Evolutionary conservation across 1,140 invertebrate genomes (phyloP).

Genomic region (Hycleus phaleratus): DNA sequence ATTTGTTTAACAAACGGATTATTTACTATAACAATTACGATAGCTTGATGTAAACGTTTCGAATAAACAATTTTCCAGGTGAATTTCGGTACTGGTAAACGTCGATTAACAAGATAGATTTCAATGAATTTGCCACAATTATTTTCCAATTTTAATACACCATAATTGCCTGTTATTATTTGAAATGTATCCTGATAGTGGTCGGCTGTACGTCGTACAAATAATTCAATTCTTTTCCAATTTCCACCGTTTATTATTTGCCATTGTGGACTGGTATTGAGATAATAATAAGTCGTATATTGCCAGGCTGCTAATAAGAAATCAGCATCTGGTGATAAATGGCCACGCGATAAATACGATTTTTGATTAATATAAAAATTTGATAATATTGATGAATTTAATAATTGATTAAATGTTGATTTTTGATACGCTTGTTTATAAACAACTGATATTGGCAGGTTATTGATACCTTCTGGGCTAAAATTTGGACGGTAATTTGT

Average conservation of each 20-base stretch:
- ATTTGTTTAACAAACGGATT: slow-evolving; percentile 39
- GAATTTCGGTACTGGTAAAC: slow-evolving; percentile 43
- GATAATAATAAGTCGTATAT: slow-evolving; percentile 46
- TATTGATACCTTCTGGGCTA: slow-evolving; percentile 28
- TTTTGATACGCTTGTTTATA: slow-evolving; percentile 36
- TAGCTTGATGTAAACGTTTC: slow-evolving; percentile 29
- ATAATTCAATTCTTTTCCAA: slow-evolving; percentile 44
- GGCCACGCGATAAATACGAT: slow-evolving; percentile 44
- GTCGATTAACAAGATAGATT: slow-evolving; percentile 37
- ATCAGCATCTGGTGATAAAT: slow-evolving; percentile 48
- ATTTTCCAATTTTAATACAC: slow-evolving; percentile 35
- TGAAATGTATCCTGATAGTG: slow-evolving; percentile 25
- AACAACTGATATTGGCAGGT: slow-evolving; percentile 16
- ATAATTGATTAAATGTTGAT: slow-evolving; percentile 32
- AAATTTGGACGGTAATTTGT: slow-evolving; percentile 32
- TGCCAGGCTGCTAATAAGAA: slow-evolving; percentile 44
- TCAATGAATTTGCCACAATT: slow-evolving; percentile 15
- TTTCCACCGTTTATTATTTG: slow-evolving; percentile 44
- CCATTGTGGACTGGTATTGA: slow-evolving; percentile 50
- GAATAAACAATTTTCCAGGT: slow-evolving; percentile 44
- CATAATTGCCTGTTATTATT: slow-evolving; percentile 42
- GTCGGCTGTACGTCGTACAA: slow-evolving; percentile 34
- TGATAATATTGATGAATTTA: slow-evolving; percentile 32
- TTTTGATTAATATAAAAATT: slow-evolving; percentile 36
- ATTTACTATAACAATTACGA: slow-evolving; percentile 45